These are phyloP conservation scores for Seriola quinqueradiata DNA, from an alignment of 2,113 vertebrate species.

Conservation along the genomic window DNA sequence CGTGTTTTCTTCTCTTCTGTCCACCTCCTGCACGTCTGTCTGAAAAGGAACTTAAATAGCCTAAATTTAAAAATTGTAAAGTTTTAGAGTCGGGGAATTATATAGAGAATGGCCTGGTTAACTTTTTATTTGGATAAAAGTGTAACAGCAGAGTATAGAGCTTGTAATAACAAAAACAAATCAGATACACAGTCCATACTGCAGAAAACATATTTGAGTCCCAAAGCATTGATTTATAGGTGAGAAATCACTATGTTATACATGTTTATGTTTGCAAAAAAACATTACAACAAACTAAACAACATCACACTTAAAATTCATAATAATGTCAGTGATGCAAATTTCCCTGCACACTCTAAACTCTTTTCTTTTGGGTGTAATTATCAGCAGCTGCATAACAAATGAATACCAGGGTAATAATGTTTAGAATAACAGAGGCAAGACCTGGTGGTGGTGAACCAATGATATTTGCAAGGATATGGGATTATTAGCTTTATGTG, in stretches of 20 bases:
- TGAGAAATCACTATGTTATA: neutral
- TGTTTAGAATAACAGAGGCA: constrained; percentile 52
- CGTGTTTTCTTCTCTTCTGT: neutral
- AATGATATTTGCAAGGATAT: constrained; percentile 39
- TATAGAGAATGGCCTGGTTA: too few species aligned
- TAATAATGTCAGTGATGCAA: constrained; percentile 4
- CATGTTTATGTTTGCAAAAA: neutral
- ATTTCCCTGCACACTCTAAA: constrained; percentile 19
- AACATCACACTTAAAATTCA: constrained; percentile 21
- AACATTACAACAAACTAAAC: constrained; percentile 2
- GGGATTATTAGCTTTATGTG: constrained; percentile 44
- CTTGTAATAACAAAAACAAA: neutral
- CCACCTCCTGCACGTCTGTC: too few species aligned
- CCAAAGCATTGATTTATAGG: neutral
- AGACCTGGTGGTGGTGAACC: constrained; percentile 55
- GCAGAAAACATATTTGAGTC: neutral
- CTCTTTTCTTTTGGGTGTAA: constrained; percentile 42
- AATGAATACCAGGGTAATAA: constrained; percentile 62
- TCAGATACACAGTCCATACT: too few species aligned
- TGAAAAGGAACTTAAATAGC: neutral
- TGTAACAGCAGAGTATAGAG: neutral
- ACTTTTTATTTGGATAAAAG: neutral
- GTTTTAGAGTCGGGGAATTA: neutral
- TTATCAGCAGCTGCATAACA: constrained; percentile 54
- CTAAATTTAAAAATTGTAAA: neutral